phyloP scores from a whole-genome alignment of 1,140 invertebrate genomes.

The Watersipora subatra region DNA sequence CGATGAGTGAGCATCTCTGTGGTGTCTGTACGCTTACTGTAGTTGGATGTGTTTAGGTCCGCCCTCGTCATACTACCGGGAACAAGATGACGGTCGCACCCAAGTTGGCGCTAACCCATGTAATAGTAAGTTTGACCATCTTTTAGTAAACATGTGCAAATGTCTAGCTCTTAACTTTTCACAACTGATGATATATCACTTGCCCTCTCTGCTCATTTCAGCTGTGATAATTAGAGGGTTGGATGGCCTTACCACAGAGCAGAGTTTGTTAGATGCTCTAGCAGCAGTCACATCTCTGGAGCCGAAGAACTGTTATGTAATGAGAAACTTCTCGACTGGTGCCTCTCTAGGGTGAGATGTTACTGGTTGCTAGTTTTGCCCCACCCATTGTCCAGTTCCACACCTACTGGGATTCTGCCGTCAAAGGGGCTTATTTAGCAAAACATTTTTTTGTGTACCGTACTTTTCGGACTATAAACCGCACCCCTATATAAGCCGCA shows the following conservation, averaged over 20 bases:
- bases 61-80: constrained; percentile 8
- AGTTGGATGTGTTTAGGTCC: not conserved
- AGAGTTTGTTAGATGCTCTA: constrained; percentile 49
- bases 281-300: constrained; percentile 46
- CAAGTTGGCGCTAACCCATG: constrained; percentile 76
- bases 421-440: too few relatives aligned
- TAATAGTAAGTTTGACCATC: constrained; percentile 53
- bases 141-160: not conserved
- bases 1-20: not conserved
- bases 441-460: too few relatives aligned
- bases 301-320: constrained; percentile 64
- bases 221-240: constrained; percentile 71
- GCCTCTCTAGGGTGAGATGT: constrained; percentile 49
- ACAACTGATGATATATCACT: not conserved
- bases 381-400: too few relatives aligned
- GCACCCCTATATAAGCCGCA: too few relatives aligned
- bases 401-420: too few relatives aligned
- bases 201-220: constrained; percentile 40
- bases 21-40: not conserved
- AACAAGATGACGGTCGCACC: constrained; percentile 59
- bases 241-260: constrained; percentile 68
- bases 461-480: too few relatives aligned
- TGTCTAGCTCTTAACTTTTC: not conserved
- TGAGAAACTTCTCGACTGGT: constrained; percentile 62
- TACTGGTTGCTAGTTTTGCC: not conserved